Evolutionary conservation across 2,797 vertebrate genomes (phyloP).

Genomic region (Rallus crepitans): DNA sequence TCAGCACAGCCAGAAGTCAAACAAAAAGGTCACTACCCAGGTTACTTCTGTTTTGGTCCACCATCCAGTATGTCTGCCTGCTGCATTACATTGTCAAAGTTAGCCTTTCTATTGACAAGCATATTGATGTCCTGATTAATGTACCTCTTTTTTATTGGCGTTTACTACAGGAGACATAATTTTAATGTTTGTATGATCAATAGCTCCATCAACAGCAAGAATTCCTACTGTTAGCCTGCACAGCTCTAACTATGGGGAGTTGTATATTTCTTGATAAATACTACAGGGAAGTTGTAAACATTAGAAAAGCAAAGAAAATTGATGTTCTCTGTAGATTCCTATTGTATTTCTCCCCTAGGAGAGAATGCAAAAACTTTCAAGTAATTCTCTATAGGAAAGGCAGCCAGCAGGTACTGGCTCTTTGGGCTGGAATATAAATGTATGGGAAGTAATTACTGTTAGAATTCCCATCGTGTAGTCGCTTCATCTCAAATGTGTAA

Average conservation of each 20-base stretch:
- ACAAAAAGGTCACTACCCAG: slow-evolving; percentile 50
- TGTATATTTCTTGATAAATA: slow-evolving; percentile 72
- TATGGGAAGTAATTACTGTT: slow-evolving; percentile 33
- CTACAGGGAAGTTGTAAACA: slow-evolving; percentile 65
- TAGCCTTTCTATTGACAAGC: slow-evolving; percentile 81
- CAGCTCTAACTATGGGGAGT: slow-evolving; percentile 54
- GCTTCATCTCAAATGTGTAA: slow-evolving; percentile 34
- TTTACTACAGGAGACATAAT: slow-evolving; percentile 88
- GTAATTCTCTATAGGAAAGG: slow-evolving; percentile 46
- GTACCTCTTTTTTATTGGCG: slow-evolving; percentile 85
- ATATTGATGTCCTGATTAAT: slow-evolving; percentile 94
- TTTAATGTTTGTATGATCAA: slow-evolving; percentile 93
- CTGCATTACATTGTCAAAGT: slow-evolving; percentile 76
- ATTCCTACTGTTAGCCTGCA: slow-evolving; percentile 83
- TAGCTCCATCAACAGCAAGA: slow-evolving; percentile 87
- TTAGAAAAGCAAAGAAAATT: slow-evolving; percentile 70
- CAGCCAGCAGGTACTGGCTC: not conserved
- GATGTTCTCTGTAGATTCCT: slow-evolving; percentile 51
- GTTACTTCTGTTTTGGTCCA: slow-evolving; percentile 68
- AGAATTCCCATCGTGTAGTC: slow-evolving; percentile 20
- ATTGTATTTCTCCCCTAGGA: slow-evolving; percentile 56
- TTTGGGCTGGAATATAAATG: slow-evolving; percentile 38
- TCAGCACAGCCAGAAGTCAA: slow-evolving; percentile 59
- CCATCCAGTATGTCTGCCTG: slow-evolving; percentile 63
- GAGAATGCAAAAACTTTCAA: slow-evolving; percentile 45